phyloP scores from a whole-genome alignment of 1,140 invertebrate genomes.

The Apis dorsata region DNA sequence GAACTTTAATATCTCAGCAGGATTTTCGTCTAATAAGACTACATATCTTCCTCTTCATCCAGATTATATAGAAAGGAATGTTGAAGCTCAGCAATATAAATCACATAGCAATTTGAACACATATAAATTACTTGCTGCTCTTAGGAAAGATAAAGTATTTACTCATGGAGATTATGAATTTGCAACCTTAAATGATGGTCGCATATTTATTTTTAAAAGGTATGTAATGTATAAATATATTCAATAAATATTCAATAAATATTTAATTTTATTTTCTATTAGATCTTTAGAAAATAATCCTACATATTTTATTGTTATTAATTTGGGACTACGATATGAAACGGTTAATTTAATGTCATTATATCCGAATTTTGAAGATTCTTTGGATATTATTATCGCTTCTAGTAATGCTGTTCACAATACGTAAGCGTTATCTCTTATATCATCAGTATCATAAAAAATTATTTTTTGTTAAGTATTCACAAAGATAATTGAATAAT shows the following conservation, averaged over 20 bases:
- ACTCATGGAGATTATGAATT: conserved; percentile 73
- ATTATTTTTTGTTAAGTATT: not conserved
- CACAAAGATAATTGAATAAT: not conserved
- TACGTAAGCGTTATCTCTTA: conserved; percentile 45
- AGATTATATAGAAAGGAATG: conserved; percentile 81
- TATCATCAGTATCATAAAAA: not conserved
- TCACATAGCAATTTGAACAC: conserved; percentile 79
- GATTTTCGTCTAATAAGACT: conserved; percentile 82
- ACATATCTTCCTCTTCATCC: conserved; percentile 86
- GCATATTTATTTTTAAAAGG: conserved; percentile 78
- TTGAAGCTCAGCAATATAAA: conserved; percentile 76
- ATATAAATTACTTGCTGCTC: conserved; percentile 76
- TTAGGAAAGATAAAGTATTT: conserved; percentile 77
- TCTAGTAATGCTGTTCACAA: conserved; percentile 58
- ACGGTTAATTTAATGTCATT: conserved; percentile 73
- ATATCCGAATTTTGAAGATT: conserved; percentile 70
- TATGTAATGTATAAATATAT: conserved; percentile 52
- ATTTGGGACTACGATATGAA: conserved; percentile 76
- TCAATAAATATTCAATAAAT: not conserved
- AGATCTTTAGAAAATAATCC: conserved; percentile 78
- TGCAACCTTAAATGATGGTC: conserved; percentile 71
- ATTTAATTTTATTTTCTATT: conserved; percentile 10
- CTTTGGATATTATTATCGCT: conserved; percentile 78
- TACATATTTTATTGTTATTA: conserved; percentile 79
- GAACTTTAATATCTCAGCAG: conserved; percentile 82